These are phyloP conservation scores for Phyto melanocephala DNA, from an alignment of 2,888 invertebrate species.

Conservation along the genomic window DNA sequence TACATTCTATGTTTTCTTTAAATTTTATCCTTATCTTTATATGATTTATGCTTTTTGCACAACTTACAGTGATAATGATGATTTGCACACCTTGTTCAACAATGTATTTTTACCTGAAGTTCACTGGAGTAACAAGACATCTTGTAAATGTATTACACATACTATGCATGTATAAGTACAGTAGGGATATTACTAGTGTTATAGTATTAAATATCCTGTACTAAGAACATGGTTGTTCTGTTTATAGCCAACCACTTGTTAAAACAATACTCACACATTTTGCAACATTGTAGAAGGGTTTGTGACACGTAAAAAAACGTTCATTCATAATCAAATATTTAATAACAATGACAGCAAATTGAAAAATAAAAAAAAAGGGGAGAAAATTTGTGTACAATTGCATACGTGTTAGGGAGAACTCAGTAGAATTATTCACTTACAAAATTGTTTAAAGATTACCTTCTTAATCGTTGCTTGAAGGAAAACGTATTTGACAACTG, in stretches of 20 bases:
- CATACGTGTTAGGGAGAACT: slow-evolving; percentile 1
- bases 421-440: background rate
- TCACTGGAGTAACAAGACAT: background rate
- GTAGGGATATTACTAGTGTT: background rate
- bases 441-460: too few species aligned
- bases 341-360: slow-evolving; percentile 55
- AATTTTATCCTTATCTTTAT: background rate
- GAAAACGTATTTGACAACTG: too few species aligned
- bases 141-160: too few species aligned
- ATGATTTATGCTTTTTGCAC: background rate
- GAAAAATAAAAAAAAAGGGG: slow-evolving; percentile 25
- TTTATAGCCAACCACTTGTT: slow-evolving; percentile 4
- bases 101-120: background rate
- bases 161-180: background rate
- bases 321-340: slow-evolving; percentile 58
- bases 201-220: background rate
- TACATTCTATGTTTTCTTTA: background rate
- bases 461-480: too few species aligned
- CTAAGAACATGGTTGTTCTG: background rate
- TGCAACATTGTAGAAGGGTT: background rate
- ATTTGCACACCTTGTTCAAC: slow-evolving; percentile 12
- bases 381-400: background rate
- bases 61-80: slow-evolving; percentile 1
- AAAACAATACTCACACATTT: background rate
- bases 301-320: slow-evolving; percentile 50